Percentiles rank a stretch among this genome's conserved stretches.
phyloP scores from a whole-genome alignment of 2,888 invertebrate genomes.

The Meteorus colon region DNA sequence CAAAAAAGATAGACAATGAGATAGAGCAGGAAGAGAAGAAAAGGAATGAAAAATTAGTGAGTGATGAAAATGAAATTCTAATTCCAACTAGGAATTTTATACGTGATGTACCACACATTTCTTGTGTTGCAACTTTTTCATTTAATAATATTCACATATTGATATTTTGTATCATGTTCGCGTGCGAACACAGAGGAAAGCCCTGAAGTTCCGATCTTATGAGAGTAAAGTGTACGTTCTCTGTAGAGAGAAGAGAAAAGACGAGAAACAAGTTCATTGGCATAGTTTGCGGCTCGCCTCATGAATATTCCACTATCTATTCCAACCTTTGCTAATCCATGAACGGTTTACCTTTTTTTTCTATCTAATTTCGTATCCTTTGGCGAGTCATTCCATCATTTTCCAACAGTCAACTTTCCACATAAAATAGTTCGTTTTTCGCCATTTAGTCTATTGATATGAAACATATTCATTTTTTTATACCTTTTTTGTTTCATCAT shows the following conservation, averaged over 20 bases:
- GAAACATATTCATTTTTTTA: slow-evolving; percentile 31
- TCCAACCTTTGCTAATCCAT: background rate
- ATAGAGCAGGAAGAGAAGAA: background rate
- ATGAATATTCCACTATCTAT: slow-evolving; percentile 40
- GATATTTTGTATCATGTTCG: too few relatives aligned
- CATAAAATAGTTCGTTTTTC: background rate
- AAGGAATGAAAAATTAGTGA: background rate
- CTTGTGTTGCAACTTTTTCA: background rate
- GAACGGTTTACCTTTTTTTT: background rate
- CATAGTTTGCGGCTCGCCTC: slow-evolving; percentile 34
- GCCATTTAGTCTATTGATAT: background rate
- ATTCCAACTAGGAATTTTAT: background rate
- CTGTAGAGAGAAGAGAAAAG: background rate
- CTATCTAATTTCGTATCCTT: background rate
- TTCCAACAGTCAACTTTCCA: background rate
- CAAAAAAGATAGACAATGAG: background rate
- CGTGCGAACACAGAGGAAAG: too few relatives aligned
- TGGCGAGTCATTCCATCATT: background rate
- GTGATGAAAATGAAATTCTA: background rate
- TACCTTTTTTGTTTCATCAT: slow-evolving; percentile 57
- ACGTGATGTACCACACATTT: too few relatives aligned
- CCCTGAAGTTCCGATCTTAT: too few relatives aligned
- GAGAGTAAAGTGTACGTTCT: background rate
- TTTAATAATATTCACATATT: background rate
- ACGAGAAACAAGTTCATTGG: slow-evolving; percentile 26